Evolutionary conservation across 1,140 invertebrate species (phyloP), one percentile per base, ranked within the genome.

Genomic region (Drosophila setifemur): DNA sequence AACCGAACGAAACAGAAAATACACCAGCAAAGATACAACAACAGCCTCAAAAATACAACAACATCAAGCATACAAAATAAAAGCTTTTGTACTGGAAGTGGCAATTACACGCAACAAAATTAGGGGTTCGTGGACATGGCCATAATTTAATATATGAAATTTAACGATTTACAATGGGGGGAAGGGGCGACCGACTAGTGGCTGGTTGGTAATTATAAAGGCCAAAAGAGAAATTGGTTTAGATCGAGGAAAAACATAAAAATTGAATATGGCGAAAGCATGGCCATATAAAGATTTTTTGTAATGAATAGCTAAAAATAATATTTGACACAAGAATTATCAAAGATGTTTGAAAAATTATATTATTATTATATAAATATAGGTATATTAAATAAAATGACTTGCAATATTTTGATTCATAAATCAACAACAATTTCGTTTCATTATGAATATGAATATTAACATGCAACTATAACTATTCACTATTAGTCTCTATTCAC

Each of bases 61-160:
- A 21, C 19, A 35, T 49, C 61, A 50, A 52, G 28, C 63, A 68
- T 54, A 47, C 45, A 57, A 57, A 68, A 74, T 81, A 75, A 81
- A 79, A 85, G 79, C 79, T 85, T 75, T 67, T 63, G 70, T 76
- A 53, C 71, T 85, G 75, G 35, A 75, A 85, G 81, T 79, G 67
- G 79, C 81, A 85, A 85, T 86, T 85, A 85, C 79, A 85, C 79
- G 70, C 79, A 83, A 74, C 79, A 55, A 83, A 83, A 83, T 78
- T 83, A 69, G 79, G 52, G 74, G 72, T 75, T 75, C 60, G 37
- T 52, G 73, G 26, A 43, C 52, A 21, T 54, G 42, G 21, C 67
- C 68, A 77, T 83, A 73, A 76, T 83, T 70, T 73, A 49, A 47
- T 73, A 66, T 64, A 67, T 54, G 39, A 47, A 79, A 70, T 74